Evolutionary conservation across 2,797 vertebrate species (phyloP).

Genomic region (Enteromius anoplus): DNA sequence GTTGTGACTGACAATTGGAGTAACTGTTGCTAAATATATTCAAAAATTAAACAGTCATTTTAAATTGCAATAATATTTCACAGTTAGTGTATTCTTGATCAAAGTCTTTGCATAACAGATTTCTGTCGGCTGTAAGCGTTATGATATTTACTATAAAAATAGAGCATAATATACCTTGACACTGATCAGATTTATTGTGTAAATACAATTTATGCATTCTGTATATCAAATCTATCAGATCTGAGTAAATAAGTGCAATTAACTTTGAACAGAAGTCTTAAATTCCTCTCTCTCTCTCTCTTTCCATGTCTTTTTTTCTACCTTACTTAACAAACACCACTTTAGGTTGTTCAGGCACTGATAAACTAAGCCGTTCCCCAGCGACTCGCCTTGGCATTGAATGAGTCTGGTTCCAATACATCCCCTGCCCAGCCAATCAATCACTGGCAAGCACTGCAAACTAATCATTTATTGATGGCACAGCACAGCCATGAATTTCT

Average conservation of each 20-base stretch:
- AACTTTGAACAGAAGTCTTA: neutral
- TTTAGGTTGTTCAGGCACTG: conserved; percentile 56
- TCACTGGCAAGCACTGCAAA: conserved; percentile 63
- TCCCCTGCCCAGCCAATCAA: conserved; percentile 65
- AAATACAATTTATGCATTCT: neutral
- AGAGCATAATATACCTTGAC: neutral
- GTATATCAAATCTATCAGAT: neutral
- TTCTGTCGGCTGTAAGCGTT: neutral
- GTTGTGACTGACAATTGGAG: neutral
- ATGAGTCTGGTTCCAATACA: conserved; percentile 64
- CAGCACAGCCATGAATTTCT: conserved; percentile 62
- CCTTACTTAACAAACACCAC: conserved; percentile 49
- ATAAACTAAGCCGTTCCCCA: conserved; percentile 59
- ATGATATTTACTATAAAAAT: neutral
- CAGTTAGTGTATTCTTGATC: neutral
- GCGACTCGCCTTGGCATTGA: conserved; percentile 56
- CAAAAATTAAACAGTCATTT: neutral
- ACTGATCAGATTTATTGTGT: conserved; percentile 7
- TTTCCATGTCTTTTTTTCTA: neutral
- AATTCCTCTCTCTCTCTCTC: neutral
- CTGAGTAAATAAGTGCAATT: conserved; percentile 4
- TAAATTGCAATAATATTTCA: neutral
- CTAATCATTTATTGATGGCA: conserved; percentile 72
- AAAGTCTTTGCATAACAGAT: neutral
- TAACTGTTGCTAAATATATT: neutral